A percentile compares a stretch with the other conserved stretches of the same genome.
These are phyloP conservation scores for Ptychochromis oligacanthus DNA, from an alignment of 2,113 vertebrate species.

Conservation along the genomic window DNA sequence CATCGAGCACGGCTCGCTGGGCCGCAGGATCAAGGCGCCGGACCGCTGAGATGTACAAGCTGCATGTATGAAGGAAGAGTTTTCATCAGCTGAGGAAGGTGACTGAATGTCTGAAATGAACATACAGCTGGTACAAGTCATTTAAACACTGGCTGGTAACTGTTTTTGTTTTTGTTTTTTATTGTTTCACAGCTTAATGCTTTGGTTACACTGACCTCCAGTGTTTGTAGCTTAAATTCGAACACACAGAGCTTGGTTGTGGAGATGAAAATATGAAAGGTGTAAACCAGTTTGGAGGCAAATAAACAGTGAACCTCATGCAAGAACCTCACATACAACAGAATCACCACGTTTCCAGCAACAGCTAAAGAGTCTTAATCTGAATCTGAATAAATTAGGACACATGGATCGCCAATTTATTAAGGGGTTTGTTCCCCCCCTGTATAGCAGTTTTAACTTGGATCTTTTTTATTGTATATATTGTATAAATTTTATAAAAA, in stretches of 20 bases:
- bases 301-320: neutral
- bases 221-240: neutral
- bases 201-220: neutral
- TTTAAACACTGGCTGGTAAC: neutral
- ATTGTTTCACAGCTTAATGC: neutral
- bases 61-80: neutral
- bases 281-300: neutral
- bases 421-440: too few species aligned
- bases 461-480: neutral
- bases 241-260: neutral
- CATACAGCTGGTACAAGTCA: neutral
- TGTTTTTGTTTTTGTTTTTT: too few species aligned
- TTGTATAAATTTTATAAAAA: too few species aligned
- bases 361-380: too few species aligned
- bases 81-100: neutral
- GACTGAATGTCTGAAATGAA: constrained; percentile 37
- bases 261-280: neutral
- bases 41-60: constrained; percentile 3
- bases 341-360: neutral
- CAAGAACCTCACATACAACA: neutral
- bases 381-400: neutral
- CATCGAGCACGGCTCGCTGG: constrained; percentile 2
- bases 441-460: neutral
- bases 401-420: neutral
- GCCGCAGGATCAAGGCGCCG: constrained; percentile 17